These are phyloP conservation scores for Apis mellifera DNA, from an alignment of 1,140 invertebrate species.

Conservation along the genomic window Amel_HAv3.1 CM009931.2:14164001-14164500, in stretches of 20 bases:
- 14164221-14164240: background rate
- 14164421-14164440: conserved; percentile 32
- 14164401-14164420: conserved; percentile 31
- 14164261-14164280: background rate
- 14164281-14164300: background rate
- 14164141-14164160: background rate
- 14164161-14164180: background rate
- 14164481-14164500: conserved; percentile 39
- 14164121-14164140: background rate
- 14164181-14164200: background rate
- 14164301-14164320: background rate
- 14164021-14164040: background rate
- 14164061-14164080: conserved; percentile 12
- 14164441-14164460: conserved; percentile 29
- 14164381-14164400: conserved; percentile 21
- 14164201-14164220: background rate
- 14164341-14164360: conserved; percentile 5
- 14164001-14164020: background rate
- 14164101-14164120: background rate
- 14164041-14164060: background rate
- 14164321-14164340: conserved; percentile 32
- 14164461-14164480: conserved; percentile 28
- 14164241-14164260: background rate
- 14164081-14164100: background rate
- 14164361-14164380: conserved; percentile 18